Evolutionary conservation across 2,888 invertebrate species (phyloP).

Genomic region (Bedellia somnulentella): DNA sequence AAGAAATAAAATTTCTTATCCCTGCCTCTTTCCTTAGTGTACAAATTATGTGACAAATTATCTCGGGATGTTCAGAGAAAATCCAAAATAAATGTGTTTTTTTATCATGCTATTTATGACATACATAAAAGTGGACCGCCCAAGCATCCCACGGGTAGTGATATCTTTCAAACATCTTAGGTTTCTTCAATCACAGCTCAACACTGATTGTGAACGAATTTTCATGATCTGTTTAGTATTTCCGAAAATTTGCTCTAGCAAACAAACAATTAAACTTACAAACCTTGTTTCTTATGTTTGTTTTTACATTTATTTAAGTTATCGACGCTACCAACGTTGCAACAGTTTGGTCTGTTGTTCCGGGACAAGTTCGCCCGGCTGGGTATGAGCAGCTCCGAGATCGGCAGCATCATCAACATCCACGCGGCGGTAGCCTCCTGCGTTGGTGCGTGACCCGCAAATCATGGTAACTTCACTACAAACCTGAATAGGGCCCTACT

Average conservation of each 20-base stretch:
- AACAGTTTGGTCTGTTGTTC: slow-evolving; percentile 74
- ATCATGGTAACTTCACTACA: slow-evolving; percentile 36
- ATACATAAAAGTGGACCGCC: too few species aligned
- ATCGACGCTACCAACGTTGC: slow-evolving; percentile 66
- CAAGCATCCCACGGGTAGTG: too few species aligned
- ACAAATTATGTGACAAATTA: too few species aligned
- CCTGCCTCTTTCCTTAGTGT: too few species aligned
- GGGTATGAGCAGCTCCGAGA: slow-evolving; percentile 66
- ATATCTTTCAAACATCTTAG: too few species aligned
- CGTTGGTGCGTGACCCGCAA: slow-evolving; percentile 65
- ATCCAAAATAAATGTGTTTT: too few species aligned
- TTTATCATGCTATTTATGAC: too few species aligned
- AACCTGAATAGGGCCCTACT: too few species aligned
- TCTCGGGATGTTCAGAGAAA: too few species aligned
- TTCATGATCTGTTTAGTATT: too few species aligned
- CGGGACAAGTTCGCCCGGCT: slow-evolving; percentile 63
- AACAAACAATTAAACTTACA: not conserved
- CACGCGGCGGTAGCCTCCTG: slow-evolving; percentile 70
- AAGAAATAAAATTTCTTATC: too few species aligned
- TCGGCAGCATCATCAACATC: slow-evolving; percentile 71
- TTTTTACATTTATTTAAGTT: slow-evolving; percentile 48
- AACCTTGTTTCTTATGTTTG: too few species aligned
- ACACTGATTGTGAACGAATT: not conserved
- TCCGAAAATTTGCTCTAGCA: not conserved
- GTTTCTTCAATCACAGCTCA: not conserved